phyloP scores from a whole-genome alignment of 2,797 vertebrate genomes.

The Notolabrus celidotus region DNA sequence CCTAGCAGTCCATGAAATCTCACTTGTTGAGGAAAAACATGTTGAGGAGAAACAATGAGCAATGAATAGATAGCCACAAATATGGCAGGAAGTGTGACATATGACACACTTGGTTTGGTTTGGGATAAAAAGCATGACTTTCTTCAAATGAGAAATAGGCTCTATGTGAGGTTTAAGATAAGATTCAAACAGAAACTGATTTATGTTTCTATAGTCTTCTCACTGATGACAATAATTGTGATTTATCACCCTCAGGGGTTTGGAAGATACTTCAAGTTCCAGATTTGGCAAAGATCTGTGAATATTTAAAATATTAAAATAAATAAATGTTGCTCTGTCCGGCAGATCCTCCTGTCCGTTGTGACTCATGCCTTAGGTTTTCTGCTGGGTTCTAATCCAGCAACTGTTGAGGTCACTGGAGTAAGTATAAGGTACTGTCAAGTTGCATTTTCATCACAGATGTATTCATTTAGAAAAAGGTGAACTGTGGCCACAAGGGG shows the following conservation, averaged over 20 bases:
- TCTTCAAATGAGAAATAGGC: too few species aligned
- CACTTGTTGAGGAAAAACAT: too few species aligned
- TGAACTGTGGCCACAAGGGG: conserved; percentile 21
- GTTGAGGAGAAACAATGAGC: too few species aligned
- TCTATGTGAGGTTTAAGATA: too few species aligned
- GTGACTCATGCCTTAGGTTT: conserved; percentile 5
- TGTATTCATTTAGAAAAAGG: conserved; percentile 52
- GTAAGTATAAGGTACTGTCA: conserved; percentile 45
- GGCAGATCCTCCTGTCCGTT: conserved; percentile 19
- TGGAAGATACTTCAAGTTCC: neutral
- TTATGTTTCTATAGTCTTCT: neutral
- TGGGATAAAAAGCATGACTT: too few species aligned
- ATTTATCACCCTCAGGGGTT: neutral
- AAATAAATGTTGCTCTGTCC: neutral
- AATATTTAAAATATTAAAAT: neutral
- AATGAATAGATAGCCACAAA: too few species aligned
- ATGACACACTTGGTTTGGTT: too few species aligned
- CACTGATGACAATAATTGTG: neutral
- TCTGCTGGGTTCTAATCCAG: conserved; percentile 30
- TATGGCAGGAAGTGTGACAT: too few species aligned
- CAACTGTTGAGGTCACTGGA: conserved; percentile 22
- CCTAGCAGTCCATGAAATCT: too few species aligned
- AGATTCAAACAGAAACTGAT: too few species aligned
- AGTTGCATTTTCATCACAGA: conserved; percentile 37
- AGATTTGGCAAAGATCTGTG: neutral